Base-by-base conservation (phyloP, 2,888 invertebrate genomes). In the Tipula lateralis region DNA sequence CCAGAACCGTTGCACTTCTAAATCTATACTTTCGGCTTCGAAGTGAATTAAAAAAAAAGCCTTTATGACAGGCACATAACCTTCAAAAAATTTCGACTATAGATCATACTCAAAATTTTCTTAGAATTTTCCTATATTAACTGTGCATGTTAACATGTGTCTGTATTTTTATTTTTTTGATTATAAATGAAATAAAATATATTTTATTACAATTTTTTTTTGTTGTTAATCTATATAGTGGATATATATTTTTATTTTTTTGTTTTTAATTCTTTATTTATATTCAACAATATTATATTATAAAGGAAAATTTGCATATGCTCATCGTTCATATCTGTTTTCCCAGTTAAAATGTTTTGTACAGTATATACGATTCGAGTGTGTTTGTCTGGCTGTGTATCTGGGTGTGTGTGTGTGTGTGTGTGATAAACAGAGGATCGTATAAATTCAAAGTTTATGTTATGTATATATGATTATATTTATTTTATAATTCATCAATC, bases 151-250 rank as follows among this genome's bases (percentile, higher is more conserved):
- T 66, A 66, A 66, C 66, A 66, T 66, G 66, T 66, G 66, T 24
- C 66, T 66, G 66, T 12, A 66, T 66, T 66, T 66, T 66, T 66
- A 9, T 66, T 24, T 44, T 66, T 24, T 66, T 66, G 24, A 24
- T 66, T 66, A 66, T 66, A 66, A 66, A 66, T 66, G 66, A 24
- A n/a, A 66, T 66, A 24, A 66, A 66, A 66, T 66, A 66, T 66
- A 66, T 50, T 16, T 50, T 50, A 50, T 50, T 50, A 50, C 50
- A 50, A 19, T 19, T 50, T 50, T 50, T 50, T 50, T 66, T 24
- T 66, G n/a, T 66, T 66, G 66, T 66, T 66, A 66, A 66, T 66
- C 66, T 66, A 66, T 66, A 66, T 66, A 66, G 66, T 66, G 66
- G 12, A 66, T 44, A 44, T 44, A 44, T 44, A 39, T 13, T 39